A percentile compares a stretch with the other conserved stretches of the same genome.
phyloP scores from a whole-genome alignment of 2,888 invertebrate species.

The Cabera pusaria region DNA sequence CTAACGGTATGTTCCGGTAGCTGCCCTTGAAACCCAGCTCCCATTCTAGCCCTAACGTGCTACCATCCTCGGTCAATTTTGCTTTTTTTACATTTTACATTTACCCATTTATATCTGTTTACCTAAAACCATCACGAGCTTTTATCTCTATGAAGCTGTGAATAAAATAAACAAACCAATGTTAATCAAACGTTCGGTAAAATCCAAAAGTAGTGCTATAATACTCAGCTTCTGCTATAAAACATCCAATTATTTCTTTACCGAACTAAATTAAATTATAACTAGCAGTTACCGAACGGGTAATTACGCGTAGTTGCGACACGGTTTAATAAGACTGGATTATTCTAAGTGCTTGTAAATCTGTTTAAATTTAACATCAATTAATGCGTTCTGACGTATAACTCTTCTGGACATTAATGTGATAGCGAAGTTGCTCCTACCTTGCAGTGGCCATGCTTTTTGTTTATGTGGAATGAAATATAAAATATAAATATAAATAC shows the following conservation, averaged over 20 bases:
- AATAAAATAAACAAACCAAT: constrained; percentile 1
- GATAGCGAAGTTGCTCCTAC: constrained; percentile 58
- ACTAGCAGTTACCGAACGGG: constrained; percentile 25
- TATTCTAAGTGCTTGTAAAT: constrained; percentile 47
- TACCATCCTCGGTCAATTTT: no score
- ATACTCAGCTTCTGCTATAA: constrained; percentile 14
- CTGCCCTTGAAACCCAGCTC: no score
- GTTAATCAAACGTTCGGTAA: constrained; percentile 6
- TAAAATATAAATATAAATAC: no score
- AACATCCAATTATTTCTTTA: constrained; percentile 27
- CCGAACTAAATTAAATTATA: constrained; percentile 26
- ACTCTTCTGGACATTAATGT: constrained; percentile 59
- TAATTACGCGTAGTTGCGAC: constrained; percentile 32
- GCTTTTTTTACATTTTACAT: no score
- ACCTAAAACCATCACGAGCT: no score
- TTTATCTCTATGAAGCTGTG: no score
- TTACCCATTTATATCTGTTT: no score
- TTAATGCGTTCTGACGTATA: constrained; percentile 53
- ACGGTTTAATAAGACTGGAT: constrained; percentile 35
- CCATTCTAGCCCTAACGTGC: no score
- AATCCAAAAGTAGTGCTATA: constrained; percentile 13
- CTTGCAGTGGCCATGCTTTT: no score
- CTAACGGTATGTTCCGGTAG: no score
- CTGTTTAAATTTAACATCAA: constrained; percentile 59
- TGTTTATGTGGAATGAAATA: no score